phyloP scores from a whole-genome alignment of 2,113 vertebrate species.

The Peromyscus polionotus region DNA sequence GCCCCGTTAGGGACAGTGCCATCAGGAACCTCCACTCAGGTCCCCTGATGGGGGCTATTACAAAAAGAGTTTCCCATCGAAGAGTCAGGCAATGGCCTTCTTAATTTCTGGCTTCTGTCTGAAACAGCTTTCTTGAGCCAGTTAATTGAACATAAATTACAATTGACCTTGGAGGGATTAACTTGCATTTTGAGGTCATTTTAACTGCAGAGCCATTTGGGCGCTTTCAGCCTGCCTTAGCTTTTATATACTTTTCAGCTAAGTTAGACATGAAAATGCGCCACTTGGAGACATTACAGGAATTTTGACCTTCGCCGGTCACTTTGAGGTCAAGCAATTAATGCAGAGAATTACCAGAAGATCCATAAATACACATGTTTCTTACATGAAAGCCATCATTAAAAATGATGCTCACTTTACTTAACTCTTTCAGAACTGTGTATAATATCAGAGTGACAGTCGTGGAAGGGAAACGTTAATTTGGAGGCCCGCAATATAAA shows the following conservation, averaged over 20 bases:
- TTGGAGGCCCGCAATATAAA: constrained; percentile 40
- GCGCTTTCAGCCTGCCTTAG: constrained; percentile 63
- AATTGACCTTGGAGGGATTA: constrained; percentile 83
- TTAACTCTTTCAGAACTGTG: constrained; percentile 78
- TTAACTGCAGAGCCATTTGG: constrained; percentile 69
- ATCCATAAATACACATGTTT: constrained; percentile 85
- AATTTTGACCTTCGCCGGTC: constrained; percentile 83
- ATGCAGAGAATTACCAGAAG: constrained; percentile 84
- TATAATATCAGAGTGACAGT: constrained; percentile 51
- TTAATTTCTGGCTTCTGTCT: constrained; percentile 84
- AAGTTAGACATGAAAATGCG: constrained; percentile 80
- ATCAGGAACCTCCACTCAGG: background rate
- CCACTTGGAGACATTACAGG: constrained; percentile 79
- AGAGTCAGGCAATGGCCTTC: constrained; percentile 61
- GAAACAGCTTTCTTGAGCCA: constrained; percentile 72
- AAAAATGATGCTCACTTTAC: constrained; percentile 68
- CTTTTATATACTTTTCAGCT: constrained; percentile 77
- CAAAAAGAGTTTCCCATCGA: constrained; percentile 22
- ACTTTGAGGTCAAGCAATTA: constrained; percentile 86
- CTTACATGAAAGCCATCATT: constrained; percentile 76
- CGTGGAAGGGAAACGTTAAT: constrained; percentile 34
- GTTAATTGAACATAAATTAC: constrained; percentile 78
- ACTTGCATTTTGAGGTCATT: constrained; percentile 73
- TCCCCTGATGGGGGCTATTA: background rate
- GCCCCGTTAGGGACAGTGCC: background rate